These are phyloP conservation scores for Lordiphosa stackelbergi DNA, from an alignment of 1,140 invertebrate species.

Conservation along the genomic window DNA sequence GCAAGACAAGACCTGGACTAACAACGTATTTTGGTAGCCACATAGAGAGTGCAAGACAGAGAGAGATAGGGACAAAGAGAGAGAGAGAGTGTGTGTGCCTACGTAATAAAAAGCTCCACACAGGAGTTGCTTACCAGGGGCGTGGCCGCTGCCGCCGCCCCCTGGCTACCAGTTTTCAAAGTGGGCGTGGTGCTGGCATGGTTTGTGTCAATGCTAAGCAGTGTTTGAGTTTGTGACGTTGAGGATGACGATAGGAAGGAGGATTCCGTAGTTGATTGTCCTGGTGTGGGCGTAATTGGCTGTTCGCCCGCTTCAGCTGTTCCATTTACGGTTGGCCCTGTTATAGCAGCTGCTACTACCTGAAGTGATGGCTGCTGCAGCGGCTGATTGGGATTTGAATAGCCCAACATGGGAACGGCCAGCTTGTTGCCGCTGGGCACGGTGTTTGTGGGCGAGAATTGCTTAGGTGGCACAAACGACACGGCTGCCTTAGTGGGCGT, in stretches of 20 bases:
- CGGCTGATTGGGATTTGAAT: conserved; percentile 4
- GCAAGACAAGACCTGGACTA: conserved; percentile 46
- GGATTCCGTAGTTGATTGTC: background rate
- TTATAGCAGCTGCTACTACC: conserved; percentile 8
- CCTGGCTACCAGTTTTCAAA: conserved; percentile 40
- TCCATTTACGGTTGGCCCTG: conserved; percentile 20
- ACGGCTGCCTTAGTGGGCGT: conserved; percentile 53
- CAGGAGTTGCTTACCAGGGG: conserved; percentile 60
- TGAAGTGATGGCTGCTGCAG: conserved; percentile 5
- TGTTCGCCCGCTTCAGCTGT: background rate
- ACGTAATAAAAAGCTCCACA: conserved; percentile 60
- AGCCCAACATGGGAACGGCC: conserved; percentile 3
- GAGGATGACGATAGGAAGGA: background rate
- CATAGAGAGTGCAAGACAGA: too few relatives aligned
- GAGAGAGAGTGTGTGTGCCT: conserved; percentile 18
- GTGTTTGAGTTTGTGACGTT: conserved; percentile 28
- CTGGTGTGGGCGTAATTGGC: too few relatives aligned
- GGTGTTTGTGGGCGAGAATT: conserved; percentile 27
- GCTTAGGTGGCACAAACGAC: conserved; percentile 63
- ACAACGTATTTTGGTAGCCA: too few relatives aligned
- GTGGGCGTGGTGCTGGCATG: conserved; percentile 33
- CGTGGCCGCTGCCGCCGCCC: conserved; percentile 25
- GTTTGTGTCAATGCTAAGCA: conserved; percentile 60
- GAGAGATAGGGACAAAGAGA: conserved; percentile 5
- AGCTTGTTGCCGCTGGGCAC: conserved; percentile 17